Evolutionary conservation across 2,113 vertebrate genomes (phyloP), one percentile per base, ranked within the genome.

Genomic region (Pao palembangensis): DNA sequence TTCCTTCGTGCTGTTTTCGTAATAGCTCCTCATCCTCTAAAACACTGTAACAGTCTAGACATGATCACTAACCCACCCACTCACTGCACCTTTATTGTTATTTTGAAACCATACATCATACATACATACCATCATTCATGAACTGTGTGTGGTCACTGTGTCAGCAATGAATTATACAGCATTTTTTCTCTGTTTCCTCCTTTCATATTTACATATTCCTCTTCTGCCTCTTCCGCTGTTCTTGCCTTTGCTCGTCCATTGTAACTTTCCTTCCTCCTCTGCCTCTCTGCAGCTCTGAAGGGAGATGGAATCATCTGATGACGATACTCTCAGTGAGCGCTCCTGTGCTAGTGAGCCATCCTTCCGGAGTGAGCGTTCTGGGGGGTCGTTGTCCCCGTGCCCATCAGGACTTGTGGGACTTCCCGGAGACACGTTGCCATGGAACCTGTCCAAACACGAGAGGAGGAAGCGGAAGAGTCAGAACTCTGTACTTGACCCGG

Each of bases 391-490:
- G 68, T 98, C 96, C 34, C 96, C 96, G 0, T 95, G 95, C 25
- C 90, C 93, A 0, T 88, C 94, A 67, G 93, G 80, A 41, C 91
- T 88, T 21, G 91, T 89, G 14, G 95, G 93, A 6, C 93, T 93
- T 0, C 88, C 94, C 0, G 97, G 97, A 50, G 96, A 98, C 88
- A 99, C 97, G 12, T 59, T 99, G 73, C 97, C 97, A 20, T 99
- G 97, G 97, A 99, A 98, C 80, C 88, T 98, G 78, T 93, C 97
- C 58, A 92, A 95, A 49, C 97, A 99, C 0, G 95, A 98, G 88
- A 90, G 98, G 83, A 94, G 94, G 87, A 99, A 98, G 84, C 78
- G 97, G 84, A 95, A 96, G 85, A 96, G 94, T 74, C 96, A 99
- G 88, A 95, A 96, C 73, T 98, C 95, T 0, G 96, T 98, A 86